Evolutionary conservation across 2,888 invertebrate species (phyloP), one percentile per base, ranked within the genome.

Genomic region (Crossocerus cetratus): DNA sequence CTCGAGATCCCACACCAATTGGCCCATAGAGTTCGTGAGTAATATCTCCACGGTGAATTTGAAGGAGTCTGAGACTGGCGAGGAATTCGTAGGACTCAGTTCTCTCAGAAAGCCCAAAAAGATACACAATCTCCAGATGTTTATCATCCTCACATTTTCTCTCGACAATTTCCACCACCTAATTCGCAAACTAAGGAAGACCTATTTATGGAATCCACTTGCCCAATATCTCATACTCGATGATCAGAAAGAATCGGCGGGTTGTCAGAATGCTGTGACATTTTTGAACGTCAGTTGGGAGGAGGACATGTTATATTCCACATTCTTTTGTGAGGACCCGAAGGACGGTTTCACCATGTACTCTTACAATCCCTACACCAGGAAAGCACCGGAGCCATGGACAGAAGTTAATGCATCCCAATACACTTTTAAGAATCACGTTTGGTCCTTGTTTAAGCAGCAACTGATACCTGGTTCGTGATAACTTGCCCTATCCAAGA

Each of bases 201-300:
- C 78, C 14, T 32, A 59, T 21, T 74, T 75, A 68, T 84, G 84
- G 84, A 83, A 84, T 60, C 57, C 70, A 21, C 62, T 43, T 22
- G 79, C 66, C 5, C 21, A 65, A 0, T 80, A 73, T 42, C 44
- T 72, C 32, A 21, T 83, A 11, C 4, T 74, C 23, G 65, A 78
- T 11, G 54, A 49, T 8, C 16, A 49, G 8, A 49, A 21, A 0
- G 59, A 20, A n/a, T 16, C 23, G 16, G 54, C 55, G 8, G 53
- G 44, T 44, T 82, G 83, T 55, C 21, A 59, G 2, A 67, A 68
- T 4, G 77, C 75, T 2, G 56, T 49, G 13, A 5, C 43, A 49
- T 72, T 68, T 45, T 56, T 83, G 3, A 45, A 42, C 57, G 60
- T 44, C 16, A 65, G 65, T 8, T 83, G 82, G 83, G 42, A 72